These are phyloP conservation scores for Drosophila obscura DNA, from an alignment of 1,140 invertebrate genomes.

Conservation along the genomic window DNA sequence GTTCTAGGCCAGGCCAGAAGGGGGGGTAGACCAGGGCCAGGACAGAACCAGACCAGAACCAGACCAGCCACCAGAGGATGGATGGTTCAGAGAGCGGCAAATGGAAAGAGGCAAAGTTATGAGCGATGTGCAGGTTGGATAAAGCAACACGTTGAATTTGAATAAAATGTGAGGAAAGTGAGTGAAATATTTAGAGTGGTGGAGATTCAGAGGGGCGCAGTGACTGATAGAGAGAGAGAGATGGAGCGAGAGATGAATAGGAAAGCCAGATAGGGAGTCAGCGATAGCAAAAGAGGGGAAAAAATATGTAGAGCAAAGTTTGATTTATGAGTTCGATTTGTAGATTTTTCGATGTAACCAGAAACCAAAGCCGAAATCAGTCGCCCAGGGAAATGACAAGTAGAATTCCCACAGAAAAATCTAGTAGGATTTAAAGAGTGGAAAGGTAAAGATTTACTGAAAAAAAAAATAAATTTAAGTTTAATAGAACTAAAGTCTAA, in stretches of 20 bases:
- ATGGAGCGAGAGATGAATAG: constrained; percentile 8
- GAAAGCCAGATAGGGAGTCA: constrained; percentile 2
- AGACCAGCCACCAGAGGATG: background rate
- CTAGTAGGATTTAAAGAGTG: too few species aligned
- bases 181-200: background rate
- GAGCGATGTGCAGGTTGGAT: constrained; percentile 50
- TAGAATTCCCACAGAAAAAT: background rate
- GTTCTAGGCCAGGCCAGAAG: constrained; percentile 13
- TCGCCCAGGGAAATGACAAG: constrained; percentile 3
- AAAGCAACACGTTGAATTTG: constrained; percentile 71
- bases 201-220: constrained; percentile 1
- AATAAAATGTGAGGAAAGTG: constrained; percentile 47
- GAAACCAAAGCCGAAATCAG: constrained; percentile 24
- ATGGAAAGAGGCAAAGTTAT: constrained; percentile 40
- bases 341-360: constrained; percentile 38
- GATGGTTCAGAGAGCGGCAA: background rate
- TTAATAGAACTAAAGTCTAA: too few species aligned
- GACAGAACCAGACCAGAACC: background rate
- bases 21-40: background rate
- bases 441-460: too few species aligned
- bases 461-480: too few species aligned
- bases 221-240: background rate
- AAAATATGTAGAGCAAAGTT: constrained; percentile 50
- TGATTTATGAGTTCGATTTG: constrained; percentile 67
- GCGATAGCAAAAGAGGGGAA: constrained; percentile 17